Evolutionary conservation across 2,797 vertebrate genomes (phyloP), one percentile per base, ranked within the genome.

Genomic region (Parotocinclus haroldoi): DNA sequence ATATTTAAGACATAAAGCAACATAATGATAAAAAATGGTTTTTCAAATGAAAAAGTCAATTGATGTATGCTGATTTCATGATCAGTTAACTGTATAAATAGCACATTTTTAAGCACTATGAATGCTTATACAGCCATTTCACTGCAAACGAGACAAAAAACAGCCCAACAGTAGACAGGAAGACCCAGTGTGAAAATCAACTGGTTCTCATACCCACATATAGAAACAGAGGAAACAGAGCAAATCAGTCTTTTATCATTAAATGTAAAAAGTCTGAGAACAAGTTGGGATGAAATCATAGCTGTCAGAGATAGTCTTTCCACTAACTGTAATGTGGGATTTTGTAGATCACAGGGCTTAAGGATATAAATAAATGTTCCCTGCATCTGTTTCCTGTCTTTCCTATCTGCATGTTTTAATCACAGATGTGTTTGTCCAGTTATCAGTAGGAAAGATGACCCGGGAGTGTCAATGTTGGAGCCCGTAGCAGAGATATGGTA

Each of bases 141-240:
- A 13, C 11, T 16, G 16, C 9, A 12, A 51, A 51, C 44, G 10
- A 13, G 61, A 55, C 75, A 64, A 38, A 65, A 53, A 52, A 58
- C 75, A 76, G 77, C 76, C 63, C 71, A 77, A 75, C 64, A 63
- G 54, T 19, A 18, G 36, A 59, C 53, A 50, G 66, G 71, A 81
- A 38, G 69, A 76, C 75, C 65, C 65, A 64, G 62, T 69, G 72
- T 79, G 5, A 81, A 68, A 19, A 68, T 18, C 12, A 4, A 44
- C 42, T 4, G 4, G 8, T 54, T 68, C 50, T 19, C 42, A 63
- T 45, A 19, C 38, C 37, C 48, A 7, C 37, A 14, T 7, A 9
- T 13, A 37, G n/a, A n/a, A n/a, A n/a, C n/a, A n/a, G n/a, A n/a
- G 27, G 27, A 55, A 11, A 38, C 10, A 37, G n/a, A n/a, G 17